A percentile compares a stretch with the other conserved stretches of the same genome.
Conservation (phyloP, 2,888 invertebrate species). For the Epinotia ramella region DNA sequence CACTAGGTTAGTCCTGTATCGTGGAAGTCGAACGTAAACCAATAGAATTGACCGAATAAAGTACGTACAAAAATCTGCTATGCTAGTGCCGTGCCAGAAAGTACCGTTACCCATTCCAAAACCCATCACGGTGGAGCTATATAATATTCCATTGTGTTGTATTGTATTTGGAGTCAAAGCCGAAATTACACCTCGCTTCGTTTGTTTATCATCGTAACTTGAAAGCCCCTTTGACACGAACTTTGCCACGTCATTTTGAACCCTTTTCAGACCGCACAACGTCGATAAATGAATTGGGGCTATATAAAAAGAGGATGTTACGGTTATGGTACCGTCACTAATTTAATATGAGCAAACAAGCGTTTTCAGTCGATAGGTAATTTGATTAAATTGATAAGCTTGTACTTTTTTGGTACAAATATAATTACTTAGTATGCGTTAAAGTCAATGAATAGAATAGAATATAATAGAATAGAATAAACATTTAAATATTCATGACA, state of each 20-base stretch:
- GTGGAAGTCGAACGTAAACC: no score
- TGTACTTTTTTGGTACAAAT: not conserved
- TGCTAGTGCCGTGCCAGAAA: no score
- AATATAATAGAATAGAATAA: no score
- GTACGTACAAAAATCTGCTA: no score
- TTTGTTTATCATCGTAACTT: not conserved
- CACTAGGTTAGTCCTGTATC: no score
- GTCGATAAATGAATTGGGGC: not conserved
- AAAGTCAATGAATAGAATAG: not conserved
- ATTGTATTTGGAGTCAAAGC: not conserved
- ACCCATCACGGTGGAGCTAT: not conserved
- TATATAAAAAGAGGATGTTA: not conserved
- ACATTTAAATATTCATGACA: no score
- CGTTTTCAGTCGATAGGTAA: slow-evolving; percentile 3
- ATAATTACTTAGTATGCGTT: not conserved
- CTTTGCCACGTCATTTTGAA: not conserved
- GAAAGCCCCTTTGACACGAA: not conserved
- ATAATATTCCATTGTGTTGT: not conserved
- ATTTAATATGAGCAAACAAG: slow-evolving; percentile 7
- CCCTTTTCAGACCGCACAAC: not conserved
- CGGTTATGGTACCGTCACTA: not conserved
- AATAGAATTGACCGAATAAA: no score
- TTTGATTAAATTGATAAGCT: not conserved
- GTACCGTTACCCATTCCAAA: no score
- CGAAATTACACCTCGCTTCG: slow-evolving; percentile 7